Conservation (phyloP, 2,113 vertebrate genomes). For the Aegithalos caudatus region DNA sequence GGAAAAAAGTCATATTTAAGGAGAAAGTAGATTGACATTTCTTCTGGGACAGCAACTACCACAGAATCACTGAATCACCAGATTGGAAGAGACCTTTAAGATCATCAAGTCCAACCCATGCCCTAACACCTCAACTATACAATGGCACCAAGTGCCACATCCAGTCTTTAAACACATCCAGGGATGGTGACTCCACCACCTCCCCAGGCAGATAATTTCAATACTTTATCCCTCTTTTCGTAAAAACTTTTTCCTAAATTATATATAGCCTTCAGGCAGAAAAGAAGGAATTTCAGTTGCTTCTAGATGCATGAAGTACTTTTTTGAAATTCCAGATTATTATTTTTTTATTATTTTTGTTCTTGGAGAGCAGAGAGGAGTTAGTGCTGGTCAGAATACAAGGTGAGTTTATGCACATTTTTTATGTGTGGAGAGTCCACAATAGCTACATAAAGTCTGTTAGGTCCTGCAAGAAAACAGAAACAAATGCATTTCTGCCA, state of each 20-base stretch:
- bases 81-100: background rate
- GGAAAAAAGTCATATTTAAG: background rate
- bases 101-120: background rate
- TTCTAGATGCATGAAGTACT: background rate
- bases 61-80: background rate
- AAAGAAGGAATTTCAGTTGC: background rate
- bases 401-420: background rate
- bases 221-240: background rate
- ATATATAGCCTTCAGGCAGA: background rate
- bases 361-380: background rate
- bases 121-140: too few species aligned
- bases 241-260: background rate
- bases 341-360: background rate
- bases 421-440: background rate
- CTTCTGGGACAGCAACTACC: background rate
- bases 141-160: background rate
- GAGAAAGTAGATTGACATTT: background rate
- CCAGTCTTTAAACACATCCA: background rate
- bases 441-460: background rate
- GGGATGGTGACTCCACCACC: too few species aligned
- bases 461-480: background rate
- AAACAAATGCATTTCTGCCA: background rate
- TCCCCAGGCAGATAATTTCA: accelerated
- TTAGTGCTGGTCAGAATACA: background rate
- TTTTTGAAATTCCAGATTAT: background rate